phyloP scores from a whole-genome alignment of 2,888 invertebrate species.

The Cataglyphis altisquamis region DNA sequence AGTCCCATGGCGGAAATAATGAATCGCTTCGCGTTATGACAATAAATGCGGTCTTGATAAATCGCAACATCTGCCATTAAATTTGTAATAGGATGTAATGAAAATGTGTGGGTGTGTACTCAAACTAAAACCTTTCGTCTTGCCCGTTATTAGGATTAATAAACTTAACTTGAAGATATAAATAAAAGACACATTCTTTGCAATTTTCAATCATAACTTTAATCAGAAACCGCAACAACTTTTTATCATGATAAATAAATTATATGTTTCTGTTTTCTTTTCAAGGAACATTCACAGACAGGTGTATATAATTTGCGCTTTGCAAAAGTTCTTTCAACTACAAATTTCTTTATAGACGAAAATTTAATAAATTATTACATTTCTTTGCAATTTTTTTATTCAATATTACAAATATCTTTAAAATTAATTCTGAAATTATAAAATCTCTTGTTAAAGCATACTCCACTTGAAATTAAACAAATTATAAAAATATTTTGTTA shows the following conservation, averaged over 20 bases:
- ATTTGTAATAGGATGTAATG: constrained; percentile 48
- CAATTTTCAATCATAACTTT: constrained; percentile 35
- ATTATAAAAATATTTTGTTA: background rate
- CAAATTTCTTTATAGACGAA: background rate
- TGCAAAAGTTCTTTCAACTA: background rate
- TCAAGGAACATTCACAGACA: background rate
- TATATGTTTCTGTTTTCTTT: background rate
- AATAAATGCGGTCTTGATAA: constrained; percentile 46
- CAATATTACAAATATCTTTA: constrained; percentile 1
- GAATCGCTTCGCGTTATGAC: constrained; percentile 48
- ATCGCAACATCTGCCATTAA: constrained; percentile 44
- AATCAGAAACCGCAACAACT: constrained; percentile 6
- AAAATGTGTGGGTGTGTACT: constrained; percentile 17
- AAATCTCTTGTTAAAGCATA: background rate
- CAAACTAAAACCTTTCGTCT: constrained; percentile 23
- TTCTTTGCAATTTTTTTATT: constrained; percentile 1
- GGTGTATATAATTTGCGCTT: background rate
- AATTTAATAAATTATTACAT: background rate
- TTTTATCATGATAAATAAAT: constrained; percentile 9
- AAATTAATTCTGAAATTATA: background rate
- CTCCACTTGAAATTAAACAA: background rate
- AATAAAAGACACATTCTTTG: constrained; percentile 9
- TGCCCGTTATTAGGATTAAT: constrained; percentile 45
- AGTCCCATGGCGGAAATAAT: constrained; percentile 53
- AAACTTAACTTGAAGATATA: constrained; percentile 12